Conservation (phyloP, 2,888 invertebrate genomes). For the Synergus gifuensis region DNA sequence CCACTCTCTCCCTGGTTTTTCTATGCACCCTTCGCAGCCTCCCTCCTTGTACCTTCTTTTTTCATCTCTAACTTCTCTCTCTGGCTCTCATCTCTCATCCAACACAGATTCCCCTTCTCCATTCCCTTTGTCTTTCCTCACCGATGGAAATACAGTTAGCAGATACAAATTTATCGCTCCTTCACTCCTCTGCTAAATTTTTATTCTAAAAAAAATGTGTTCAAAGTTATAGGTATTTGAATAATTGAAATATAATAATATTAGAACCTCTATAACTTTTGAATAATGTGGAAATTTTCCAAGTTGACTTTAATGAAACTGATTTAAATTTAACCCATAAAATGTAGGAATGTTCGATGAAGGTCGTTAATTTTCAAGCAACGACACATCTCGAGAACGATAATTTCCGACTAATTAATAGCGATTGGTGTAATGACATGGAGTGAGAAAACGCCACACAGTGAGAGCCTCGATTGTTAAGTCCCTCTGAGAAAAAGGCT, state of each 20-base stretch:
- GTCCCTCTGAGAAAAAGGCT: conserved; percentile 54
- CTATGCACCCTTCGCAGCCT: conserved; percentile 45
- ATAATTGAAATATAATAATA: too few relatives aligned
- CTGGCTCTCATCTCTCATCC: conserved; percentile 45
- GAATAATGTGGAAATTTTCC: conserved; percentile 4
- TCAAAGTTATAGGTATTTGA: too few relatives aligned
- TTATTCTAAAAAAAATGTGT: not conserved
- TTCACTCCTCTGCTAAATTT: not conserved
- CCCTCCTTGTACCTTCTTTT: conserved; percentile 54
- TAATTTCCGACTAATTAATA: conserved; percentile 57
- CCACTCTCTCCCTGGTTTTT: conserved; percentile 56
- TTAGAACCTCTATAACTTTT: too few relatives aligned
- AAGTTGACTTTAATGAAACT: not conserved
- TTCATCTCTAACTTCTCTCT: conserved; percentile 47
- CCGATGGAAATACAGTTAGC: conserved; percentile 3
- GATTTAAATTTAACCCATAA: conserved; percentile 1
- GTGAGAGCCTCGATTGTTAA: conserved; percentile 58
- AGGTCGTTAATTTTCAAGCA: conserved; percentile 27
- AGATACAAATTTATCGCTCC: conserved; percentile 16
- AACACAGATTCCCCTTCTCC: conserved; percentile 43
- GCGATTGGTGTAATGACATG: conserved; percentile 53
- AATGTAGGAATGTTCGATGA: conserved; percentile 8
- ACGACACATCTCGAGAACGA: conserved; percentile 21
- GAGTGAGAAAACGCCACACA: conserved; percentile 52
- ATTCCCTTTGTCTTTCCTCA: conserved; percentile 30